Evolutionary conservation across 2,113 vertebrate species (phyloP).

Genomic region (Oryzias melastigma): DNA sequence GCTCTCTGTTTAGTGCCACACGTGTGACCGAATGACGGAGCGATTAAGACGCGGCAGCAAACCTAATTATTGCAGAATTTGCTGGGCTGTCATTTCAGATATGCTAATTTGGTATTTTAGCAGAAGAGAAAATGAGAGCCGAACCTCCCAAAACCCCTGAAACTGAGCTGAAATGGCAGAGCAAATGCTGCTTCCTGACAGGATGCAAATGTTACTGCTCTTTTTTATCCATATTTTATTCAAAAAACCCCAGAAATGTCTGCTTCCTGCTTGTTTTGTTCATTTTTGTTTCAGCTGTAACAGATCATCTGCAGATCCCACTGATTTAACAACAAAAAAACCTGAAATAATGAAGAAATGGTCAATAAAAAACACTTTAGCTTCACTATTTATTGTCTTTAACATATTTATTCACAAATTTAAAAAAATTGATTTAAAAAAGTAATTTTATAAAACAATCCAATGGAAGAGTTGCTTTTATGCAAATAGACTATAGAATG

Average conservation of each 20-base stretch:
- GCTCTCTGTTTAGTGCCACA: too few relatives aligned
- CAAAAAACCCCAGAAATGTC: conserved; percentile 1
- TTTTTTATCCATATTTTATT: conserved; percentile 5
- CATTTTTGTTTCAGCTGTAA: background rate
- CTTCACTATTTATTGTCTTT: too few relatives aligned
- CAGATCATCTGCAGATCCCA: too few relatives aligned
- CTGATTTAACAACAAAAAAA: too few relatives aligned
- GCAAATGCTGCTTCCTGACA: background rate
- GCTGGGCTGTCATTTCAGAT: conserved; percentile 38
- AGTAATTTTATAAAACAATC: too few relatives aligned
- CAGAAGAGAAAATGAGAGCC: conserved; percentile 33
- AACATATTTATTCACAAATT: too few relatives aligned
- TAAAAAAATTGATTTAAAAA: too few relatives aligned
- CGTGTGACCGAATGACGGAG: conserved; percentile 1
- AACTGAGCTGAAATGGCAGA: conserved; percentile 52
- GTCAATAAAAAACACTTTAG: too few relatives aligned
- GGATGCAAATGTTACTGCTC: conserved; percentile 12
- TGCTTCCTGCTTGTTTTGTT: background rate
- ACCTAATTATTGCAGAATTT: conserved; percentile 35
- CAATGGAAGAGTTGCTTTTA: too few relatives aligned
- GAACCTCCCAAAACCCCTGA: conserved; percentile 44
- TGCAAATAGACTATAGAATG: too few relatives aligned
- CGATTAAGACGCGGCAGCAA: conserved; percentile 12
- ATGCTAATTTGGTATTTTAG: conserved; percentile 70
- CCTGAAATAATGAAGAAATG: too few relatives aligned